These are phyloP conservation scores for Mastomys coucha DNA, from an alignment of 2,113 vertebrate species.

Conservation along the genomic window DNA sequence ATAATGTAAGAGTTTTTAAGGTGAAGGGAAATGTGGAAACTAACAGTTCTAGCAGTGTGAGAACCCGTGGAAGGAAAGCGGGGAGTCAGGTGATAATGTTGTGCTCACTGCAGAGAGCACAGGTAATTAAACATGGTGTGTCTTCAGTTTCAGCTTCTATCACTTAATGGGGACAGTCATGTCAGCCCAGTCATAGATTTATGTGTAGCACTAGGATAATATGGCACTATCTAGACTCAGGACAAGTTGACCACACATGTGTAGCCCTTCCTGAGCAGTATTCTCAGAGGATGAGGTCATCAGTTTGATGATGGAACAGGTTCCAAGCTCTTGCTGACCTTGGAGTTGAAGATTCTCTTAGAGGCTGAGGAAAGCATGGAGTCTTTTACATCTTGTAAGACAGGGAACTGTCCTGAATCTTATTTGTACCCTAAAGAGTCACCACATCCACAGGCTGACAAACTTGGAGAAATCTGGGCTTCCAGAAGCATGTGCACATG, in stretches of 20 bases:
- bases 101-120: background rate
- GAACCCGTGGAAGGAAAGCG: background rate
- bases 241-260: background rate
- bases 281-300: too few species aligned
- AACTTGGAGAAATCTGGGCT: background rate
- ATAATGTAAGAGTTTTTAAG: slow-evolving; percentile 6
- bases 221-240: background rate
- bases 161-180: background rate
- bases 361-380: background rate
- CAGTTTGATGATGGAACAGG: background rate
- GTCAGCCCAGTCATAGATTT: background rate
- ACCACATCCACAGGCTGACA: background rate
- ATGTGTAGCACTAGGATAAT: background rate
- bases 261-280: background rate
- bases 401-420: background rate
- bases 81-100: background rate
- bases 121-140: background rate
- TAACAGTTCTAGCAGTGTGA: background rate
- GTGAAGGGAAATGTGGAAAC: background rate
- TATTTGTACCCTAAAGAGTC: background rate
- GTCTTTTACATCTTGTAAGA: fast-evolving
- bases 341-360: background rate
- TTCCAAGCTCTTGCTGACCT: background rate
- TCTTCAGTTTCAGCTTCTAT: background rate
- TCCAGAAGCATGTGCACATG: fast-evolving